Evolutionary conservation across 2,888 invertebrate genomes (phyloP).

Genomic region (Piscicola geometra): DNA sequence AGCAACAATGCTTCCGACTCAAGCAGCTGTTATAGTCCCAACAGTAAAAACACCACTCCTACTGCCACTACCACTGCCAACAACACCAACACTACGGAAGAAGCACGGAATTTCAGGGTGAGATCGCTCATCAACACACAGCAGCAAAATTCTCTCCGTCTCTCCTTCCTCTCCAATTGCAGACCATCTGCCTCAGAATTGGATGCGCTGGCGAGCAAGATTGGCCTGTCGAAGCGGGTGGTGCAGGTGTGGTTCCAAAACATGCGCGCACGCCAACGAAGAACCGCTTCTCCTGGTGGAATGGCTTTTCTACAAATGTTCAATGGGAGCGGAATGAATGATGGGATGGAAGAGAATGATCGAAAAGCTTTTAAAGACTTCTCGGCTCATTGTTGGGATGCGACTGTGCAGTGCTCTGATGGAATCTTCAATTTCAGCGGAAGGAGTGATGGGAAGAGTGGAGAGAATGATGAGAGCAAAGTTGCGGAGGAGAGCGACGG

Average conservation of each 20-base stretch:
- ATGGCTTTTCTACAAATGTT: too few species aligned
- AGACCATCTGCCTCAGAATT: constrained; percentile 90
- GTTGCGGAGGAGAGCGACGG: too few species aligned
- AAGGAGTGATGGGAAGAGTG: too few species aligned
- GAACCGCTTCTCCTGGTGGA: constrained; percentile 44
- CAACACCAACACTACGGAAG: neutral
- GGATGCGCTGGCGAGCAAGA: constrained; percentile 75
- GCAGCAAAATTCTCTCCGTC: constrained; percentile 80
- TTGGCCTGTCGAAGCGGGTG: constrained; percentile 88
- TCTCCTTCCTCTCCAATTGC: constrained; percentile 82
- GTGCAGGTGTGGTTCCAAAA: constrained; percentile 84
- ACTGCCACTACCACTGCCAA: neutral
- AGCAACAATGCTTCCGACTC: too few species aligned
- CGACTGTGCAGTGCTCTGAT: too few species aligned
- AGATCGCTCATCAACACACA: constrained; percentile 90
- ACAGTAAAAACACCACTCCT: too few species aligned
- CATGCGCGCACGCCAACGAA: constrained; percentile 72
- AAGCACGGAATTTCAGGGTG: constrained; percentile 74
- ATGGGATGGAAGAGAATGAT: too few species aligned
- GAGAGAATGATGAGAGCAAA: too few species aligned
- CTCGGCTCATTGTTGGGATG: too few species aligned
- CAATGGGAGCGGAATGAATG: too few species aligned
- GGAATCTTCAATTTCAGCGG: neutral
- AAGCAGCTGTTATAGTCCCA: too few species aligned
- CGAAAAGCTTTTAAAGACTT: too few species aligned